phyloP scores from a whole-genome alignment of 2,888 invertebrate species.

The Leptura quadrifasciata region DNA sequence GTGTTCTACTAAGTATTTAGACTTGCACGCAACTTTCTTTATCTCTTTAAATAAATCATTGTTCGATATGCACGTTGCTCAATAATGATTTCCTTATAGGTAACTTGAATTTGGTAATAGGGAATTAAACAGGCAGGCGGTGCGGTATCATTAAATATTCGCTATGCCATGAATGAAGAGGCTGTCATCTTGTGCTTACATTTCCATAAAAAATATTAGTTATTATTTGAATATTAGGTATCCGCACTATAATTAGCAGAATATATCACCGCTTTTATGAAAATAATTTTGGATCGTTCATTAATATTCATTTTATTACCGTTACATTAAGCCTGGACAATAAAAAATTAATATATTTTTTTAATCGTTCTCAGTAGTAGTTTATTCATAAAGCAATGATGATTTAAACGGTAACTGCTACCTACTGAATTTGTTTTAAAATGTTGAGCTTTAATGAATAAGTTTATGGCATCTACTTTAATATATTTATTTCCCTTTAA shows the following conservation, averaged over 20 bases:
- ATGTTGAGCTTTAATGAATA: too few species aligned
- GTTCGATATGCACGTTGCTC: slow-evolving; percentile 20
- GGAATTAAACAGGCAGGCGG: slow-evolving; percentile 25
- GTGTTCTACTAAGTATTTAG: slow-evolving; percentile 27
- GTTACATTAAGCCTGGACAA: background rate
- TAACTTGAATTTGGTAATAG: slow-evolving; percentile 1
- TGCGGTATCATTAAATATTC: slow-evolving; percentile 18
- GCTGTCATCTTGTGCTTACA: slow-evolving; percentile 12
- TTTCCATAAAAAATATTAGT: slow-evolving; percentile 29
- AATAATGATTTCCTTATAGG: slow-evolving; percentile 14
- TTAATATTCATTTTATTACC: background rate
- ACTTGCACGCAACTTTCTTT: slow-evolving; percentile 24
- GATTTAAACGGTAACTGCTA: slow-evolving; percentile 1
- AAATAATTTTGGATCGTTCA: background rate
- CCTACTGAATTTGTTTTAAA: background rate
- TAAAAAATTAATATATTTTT: slow-evolving; percentile 6
- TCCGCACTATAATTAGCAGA: background rate
- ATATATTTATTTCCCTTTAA: too few species aligned
- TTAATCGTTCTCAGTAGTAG: background rate
- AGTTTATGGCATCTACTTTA: too few species aligned
- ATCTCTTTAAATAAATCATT: background rate
- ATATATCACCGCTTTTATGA: background rate
- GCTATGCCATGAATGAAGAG: background rate
- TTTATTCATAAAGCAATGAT: background rate
- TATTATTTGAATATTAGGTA: slow-evolving; percentile 15